Conservation (phyloP, 2,113 vertebrate species). For the Lasiurus borealis region DNA sequence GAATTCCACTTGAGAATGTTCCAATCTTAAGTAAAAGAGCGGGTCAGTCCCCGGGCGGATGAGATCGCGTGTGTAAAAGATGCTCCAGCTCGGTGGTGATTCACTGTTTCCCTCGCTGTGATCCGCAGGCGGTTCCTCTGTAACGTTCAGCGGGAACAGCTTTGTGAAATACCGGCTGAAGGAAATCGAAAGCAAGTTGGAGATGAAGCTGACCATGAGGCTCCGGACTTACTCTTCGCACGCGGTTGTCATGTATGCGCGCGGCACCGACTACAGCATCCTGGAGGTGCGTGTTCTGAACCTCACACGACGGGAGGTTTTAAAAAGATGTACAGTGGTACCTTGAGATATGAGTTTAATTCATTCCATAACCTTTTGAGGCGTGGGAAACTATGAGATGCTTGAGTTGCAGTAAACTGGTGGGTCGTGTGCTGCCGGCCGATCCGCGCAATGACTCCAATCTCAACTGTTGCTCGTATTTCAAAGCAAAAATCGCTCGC, state of each 20-base stretch:
- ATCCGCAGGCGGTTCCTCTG: constrained; percentile 87
- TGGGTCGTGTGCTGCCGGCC: too few relatives aligned
- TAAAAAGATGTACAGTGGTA: not conserved
- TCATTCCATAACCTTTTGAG: too few relatives aligned
- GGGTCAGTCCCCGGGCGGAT: not conserved
- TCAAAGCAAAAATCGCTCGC: too few relatives aligned
- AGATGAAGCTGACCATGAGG: constrained; percentile 96
- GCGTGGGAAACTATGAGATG: too few relatives aligned
- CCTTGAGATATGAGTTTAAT: too few relatives aligned
- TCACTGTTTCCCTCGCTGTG: constrained; percentile 25
- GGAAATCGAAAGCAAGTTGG: constrained; percentile 97
- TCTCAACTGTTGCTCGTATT: too few relatives aligned
- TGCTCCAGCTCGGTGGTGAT: constrained; percentile 58
- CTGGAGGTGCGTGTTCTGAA: constrained; percentile 90
- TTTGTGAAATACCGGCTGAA: constrained; percentile 95
- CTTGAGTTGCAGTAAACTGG: too few relatives aligned
- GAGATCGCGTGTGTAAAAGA: not conserved
- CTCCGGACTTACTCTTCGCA: constrained; percentile 94
- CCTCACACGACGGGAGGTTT: not conserved
- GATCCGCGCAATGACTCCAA: too few relatives aligned
- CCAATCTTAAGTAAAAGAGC: not conserved
- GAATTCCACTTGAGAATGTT: not conserved
- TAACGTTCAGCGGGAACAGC: constrained; percentile 95
- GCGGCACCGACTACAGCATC: constrained; percentile 98
- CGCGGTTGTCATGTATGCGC: constrained; percentile 97